phyloP scores from a whole-genome alignment of 2,113 vertebrate species.

The human (Homo sapiens) region DNA sequence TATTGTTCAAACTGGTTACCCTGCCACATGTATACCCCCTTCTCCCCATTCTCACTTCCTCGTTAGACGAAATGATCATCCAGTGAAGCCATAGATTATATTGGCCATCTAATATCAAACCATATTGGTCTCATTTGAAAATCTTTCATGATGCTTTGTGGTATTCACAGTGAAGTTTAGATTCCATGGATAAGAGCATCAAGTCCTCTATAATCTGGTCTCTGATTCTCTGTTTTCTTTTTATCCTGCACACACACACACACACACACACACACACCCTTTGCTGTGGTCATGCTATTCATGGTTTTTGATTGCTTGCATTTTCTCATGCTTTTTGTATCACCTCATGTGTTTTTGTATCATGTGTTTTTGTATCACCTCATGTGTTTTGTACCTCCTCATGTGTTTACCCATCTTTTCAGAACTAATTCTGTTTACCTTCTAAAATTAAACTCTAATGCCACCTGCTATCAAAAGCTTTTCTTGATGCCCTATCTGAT shows the following conservation, averaged over 20 bases:
- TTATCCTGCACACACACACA: too few species aligned
- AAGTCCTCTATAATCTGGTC: background rate
- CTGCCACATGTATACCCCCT: background rate
- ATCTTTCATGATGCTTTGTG: background rate
- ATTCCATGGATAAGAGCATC: background rate
- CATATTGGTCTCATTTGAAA: too few species aligned
- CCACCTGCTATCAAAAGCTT: background rate
- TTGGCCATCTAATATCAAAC: too few species aligned
- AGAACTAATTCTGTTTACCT: background rate
- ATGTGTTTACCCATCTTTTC: background rate
- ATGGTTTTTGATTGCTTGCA: background rate
- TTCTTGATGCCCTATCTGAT: background rate
- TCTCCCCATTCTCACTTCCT: background rate
- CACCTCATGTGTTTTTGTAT: background rate
- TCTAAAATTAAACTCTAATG: conserved; percentile 5
- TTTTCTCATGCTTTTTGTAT: background rate
- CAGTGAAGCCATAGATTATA: background rate
- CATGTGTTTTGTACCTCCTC: background rate
- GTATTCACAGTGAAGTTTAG: background rate
- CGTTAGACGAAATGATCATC: background rate
- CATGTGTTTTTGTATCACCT: too few species aligned
- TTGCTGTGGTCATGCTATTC: background rate
- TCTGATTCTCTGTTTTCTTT: background rate
- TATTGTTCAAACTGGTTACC: background rate
- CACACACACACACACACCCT: background rate